These are phyloP conservation scores for Antheraea assamensis DNA, from an alignment of 2,888 invertebrate species.

Conservation along the genomic window DNA sequence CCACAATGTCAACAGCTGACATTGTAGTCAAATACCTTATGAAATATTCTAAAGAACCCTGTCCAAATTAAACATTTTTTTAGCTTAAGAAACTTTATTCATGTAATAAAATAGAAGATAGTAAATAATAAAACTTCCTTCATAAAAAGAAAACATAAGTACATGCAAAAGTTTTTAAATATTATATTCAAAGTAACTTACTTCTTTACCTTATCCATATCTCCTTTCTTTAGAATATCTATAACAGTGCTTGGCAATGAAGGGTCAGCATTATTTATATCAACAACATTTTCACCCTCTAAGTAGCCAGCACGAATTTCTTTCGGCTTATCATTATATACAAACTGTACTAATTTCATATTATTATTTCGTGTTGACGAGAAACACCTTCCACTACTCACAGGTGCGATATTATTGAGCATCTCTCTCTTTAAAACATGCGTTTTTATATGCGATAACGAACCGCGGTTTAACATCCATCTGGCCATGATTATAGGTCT, in stretches of 20 bases:
- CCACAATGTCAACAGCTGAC: too few species aligned
- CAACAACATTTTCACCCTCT: conserved; percentile 84
- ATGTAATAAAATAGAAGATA: too few species aligned
- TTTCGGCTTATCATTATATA: conserved; percentile 75
- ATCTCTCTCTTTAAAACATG: conserved; percentile 37
- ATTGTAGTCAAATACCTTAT: too few species aligned
- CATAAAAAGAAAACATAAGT: too few species aligned
- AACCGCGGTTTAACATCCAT: conserved; percentile 28
- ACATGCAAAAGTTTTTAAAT: not conserved
- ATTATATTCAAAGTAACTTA: conserved; percentile 41
- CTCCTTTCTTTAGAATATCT: conserved; percentile 67
- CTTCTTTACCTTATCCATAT: conserved; percentile 56
- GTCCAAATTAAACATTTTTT: too few species aligned
- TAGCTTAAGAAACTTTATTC: too few species aligned
- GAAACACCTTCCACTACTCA: conserved; percentile 41
- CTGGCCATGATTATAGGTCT: conserved; percentile 6
- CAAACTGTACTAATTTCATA: conserved; percentile 89
- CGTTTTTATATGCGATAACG: conserved; percentile 51
- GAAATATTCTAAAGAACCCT: too few species aligned
- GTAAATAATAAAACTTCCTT: too few species aligned
- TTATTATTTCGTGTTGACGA: conserved; percentile 55
- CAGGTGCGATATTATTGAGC: conserved; percentile 32
- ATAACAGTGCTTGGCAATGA: conserved; percentile 67
- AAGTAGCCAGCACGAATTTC: conserved; percentile 86
- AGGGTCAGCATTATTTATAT: conserved; percentile 83